Conservation (phyloP, 2,888 invertebrate genomes). For the Salticus scenicus region DNA sequence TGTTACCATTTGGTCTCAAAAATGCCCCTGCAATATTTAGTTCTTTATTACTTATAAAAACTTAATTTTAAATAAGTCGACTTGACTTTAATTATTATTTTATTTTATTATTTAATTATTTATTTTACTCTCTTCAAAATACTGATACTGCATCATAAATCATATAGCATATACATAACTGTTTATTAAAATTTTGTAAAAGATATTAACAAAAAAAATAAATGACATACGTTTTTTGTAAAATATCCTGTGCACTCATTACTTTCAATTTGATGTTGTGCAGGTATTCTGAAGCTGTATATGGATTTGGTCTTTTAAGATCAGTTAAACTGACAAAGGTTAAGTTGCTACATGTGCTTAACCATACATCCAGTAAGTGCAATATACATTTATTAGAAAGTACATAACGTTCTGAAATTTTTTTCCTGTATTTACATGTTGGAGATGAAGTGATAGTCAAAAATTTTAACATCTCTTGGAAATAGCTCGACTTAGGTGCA, state of each 20-base stretch:
- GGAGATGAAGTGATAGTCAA: neutral
- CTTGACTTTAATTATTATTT: no score
- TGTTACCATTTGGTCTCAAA: no score
- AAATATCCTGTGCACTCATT: conserved; percentile 28
- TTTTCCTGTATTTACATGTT: conserved; percentile 22
- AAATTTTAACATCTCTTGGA: conserved; percentile 31
- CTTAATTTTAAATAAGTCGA: no score
- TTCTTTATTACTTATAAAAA: no score
- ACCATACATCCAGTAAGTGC: conserved; percentile 39
- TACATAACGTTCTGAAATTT: conserved; percentile 18
- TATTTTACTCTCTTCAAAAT: no score
- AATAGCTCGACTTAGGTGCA: conserved; percentile 39
- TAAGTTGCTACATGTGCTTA: conserved; percentile 30
- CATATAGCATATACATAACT: no score
- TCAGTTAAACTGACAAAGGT: conserved; percentile 1
- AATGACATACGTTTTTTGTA: conserved; percentile 47
- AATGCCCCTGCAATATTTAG: no score
- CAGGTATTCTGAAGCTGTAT: conserved; percentile 21
- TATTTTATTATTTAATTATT: no score
- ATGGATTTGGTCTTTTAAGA: conserved; percentile 29
- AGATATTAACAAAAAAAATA: no score
- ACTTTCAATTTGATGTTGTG: conserved; percentile 48
- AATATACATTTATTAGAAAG: conserved; percentile 50
- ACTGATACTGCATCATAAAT: no score
- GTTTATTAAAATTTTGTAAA: no score